A percentile compares a stretch with the other conserved stretches of the same genome.
phyloP scores from a whole-genome alignment of 2,888 invertebrate species.

The Tipula vernalis region DNA sequence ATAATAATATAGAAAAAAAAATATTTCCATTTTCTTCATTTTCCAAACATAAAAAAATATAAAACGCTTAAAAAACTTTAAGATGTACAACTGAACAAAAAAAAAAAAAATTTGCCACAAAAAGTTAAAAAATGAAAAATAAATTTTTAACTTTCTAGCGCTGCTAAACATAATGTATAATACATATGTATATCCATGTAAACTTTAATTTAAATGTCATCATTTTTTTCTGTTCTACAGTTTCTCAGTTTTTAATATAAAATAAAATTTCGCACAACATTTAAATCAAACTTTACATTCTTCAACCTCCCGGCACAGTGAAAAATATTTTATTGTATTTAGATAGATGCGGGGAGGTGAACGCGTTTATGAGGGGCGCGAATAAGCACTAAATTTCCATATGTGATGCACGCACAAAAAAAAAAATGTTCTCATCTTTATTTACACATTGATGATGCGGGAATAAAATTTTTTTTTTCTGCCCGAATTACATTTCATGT shows the following conservation, averaged over 20 bases:
- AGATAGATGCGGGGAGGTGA: not conserved
- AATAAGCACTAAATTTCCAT: not conserved
- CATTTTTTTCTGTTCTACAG: no score
- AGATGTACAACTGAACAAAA: not conserved
- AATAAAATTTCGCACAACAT: no score
- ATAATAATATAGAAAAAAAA: not conserved
- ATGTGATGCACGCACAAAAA: not conserved
- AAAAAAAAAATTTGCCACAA: not conserved
- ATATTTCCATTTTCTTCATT: not conserved
- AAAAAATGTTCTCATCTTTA: not conserved
- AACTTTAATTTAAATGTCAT: not conserved
- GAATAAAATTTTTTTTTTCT: not conserved
- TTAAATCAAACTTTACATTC: not conserved
- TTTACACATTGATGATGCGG: not conserved
- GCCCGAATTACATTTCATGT: not conserved
- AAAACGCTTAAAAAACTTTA: not conserved
- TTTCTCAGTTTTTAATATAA: no score
- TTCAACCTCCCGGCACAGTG: not conserved
- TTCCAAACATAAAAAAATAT: not conserved
- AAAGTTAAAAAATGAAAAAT: not conserved
- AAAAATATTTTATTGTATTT: not conserved
- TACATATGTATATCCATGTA: not conserved
- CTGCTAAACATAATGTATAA: not conserved
- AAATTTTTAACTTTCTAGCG: not conserved
- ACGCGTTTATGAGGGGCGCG: not conserved